Conservation (phyloP, 2,113 vertebrate genomes). For the Columbina picui region DNA sequence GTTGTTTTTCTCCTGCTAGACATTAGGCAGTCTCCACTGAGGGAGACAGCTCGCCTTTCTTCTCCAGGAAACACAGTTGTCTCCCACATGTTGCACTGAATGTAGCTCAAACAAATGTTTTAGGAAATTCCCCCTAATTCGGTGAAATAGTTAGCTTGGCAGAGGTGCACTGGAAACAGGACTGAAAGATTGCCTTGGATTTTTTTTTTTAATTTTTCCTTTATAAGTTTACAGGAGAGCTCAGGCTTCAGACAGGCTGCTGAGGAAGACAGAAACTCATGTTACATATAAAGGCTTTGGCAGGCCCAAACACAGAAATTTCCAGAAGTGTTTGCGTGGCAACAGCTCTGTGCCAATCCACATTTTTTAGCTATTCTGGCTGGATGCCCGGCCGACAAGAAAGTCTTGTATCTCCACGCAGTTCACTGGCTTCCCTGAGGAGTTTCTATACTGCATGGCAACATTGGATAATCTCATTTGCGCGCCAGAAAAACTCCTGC, state of each 20-base stretch:
- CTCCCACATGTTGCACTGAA: slow-evolving; percentile 72
- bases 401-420: slow-evolving; percentile 82
- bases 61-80: slow-evolving; percentile 76
- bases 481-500: slow-evolving; percentile 81
- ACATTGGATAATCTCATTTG: slow-evolving; percentile 83
- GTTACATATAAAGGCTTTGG: slow-evolving; percentile 89
- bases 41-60: slow-evolving; percentile 72
- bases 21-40: slow-evolving; percentile 53
- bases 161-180: slow-evolving; percentile 67
- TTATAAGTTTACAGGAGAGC: slow-evolving; percentile 68
- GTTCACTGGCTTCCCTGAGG: slow-evolving; percentile 85
- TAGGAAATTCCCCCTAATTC: slow-evolving; percentile 76
- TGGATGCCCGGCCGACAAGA: slow-evolving; percentile 83
- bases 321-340: slow-evolving; percentile 97
- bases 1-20: slow-evolving; percentile 63
- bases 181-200: slow-evolving; percentile 17
- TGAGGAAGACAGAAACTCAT: slow-evolving; percentile 79
- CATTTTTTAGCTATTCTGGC: slow-evolving; percentile 89
- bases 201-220: neutral
- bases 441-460: slow-evolving; percentile 90
- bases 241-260: slow-evolving; percentile 64
- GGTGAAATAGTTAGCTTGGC: slow-evolving; percentile 77
- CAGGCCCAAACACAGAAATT: slow-evolving; percentile 89
- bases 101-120: slow-evolving; percentile 74
- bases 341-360: slow-evolving; percentile 84